These are phyloP conservation scores for Garra rufa DNA, from an alignment of 2,113 vertebrate species.

Conservation along the genomic window DNA sequence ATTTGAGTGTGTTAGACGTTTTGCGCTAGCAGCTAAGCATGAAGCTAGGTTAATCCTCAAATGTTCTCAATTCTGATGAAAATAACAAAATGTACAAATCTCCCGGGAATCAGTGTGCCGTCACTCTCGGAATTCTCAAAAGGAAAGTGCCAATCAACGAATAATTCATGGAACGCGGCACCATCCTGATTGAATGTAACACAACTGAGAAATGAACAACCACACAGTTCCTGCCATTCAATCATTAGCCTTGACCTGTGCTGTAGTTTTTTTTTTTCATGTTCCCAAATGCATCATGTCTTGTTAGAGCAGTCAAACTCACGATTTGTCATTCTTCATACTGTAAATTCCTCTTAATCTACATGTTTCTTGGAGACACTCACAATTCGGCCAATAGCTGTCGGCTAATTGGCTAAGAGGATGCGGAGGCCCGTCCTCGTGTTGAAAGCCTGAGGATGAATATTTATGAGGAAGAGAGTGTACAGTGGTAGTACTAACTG, in stretches of 20 bases:
- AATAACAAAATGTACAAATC: neutral
- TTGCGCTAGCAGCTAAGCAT: neutral
- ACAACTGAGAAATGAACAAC: neutral
- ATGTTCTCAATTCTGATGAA: neutral
- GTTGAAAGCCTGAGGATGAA: slow-evolving; percentile 31
- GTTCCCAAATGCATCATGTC: neutral
- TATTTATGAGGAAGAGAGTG: slow-evolving; percentile 46
- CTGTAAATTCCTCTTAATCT: slow-evolving; percentile 30
- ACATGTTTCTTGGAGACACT: slow-evolving; percentile 19
- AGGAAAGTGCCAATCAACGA: slow-evolving; percentile 10
- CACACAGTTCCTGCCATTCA: neutral
- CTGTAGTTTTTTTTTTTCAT: neutral
- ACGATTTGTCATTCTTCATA: neutral
- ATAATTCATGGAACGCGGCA: neutral
- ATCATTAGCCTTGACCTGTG: neutral
- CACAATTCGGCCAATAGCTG: neutral
- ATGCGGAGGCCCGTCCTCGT: neutral
- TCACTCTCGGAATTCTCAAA: neutral
- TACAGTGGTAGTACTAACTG: slow-evolving; percentile 20
- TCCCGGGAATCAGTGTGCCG: neutral
- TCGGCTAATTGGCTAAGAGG: slow-evolving; percentile 29
- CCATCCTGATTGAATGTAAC: slow-evolving; percentile 2
- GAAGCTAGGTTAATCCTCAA: slow-evolving; percentile 1
- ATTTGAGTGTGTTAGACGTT: slow-evolving; percentile 5
- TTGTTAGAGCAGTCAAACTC: neutral